These are phyloP conservation scores for Creontiades dilutus DNA, from an alignment of 2,888 invertebrate species.

Conservation along the genomic window DNA sequence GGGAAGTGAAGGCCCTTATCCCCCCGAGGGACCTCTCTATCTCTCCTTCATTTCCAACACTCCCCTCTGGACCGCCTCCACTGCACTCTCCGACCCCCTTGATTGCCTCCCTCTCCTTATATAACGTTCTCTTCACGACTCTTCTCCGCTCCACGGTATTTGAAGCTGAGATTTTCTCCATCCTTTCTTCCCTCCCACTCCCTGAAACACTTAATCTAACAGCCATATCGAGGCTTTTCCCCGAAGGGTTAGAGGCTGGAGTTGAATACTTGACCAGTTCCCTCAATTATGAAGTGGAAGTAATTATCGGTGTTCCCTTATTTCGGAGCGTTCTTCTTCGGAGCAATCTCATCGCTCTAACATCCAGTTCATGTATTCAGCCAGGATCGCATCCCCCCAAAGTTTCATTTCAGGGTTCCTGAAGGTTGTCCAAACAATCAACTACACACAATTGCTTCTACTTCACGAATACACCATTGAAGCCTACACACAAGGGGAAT, in stretches of 20 bases:
- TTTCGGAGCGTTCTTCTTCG: neutral
- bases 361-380: neutral
- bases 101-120: neutral
- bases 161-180: conserved; percentile 26
- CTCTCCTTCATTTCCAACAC: conserved; percentile 50
- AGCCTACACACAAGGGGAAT: no score
- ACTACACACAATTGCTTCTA: neutral
- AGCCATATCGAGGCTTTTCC: conserved; percentile 34
- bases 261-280: conserved; percentile 46
- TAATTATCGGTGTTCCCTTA: neutral
- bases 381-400: neutral
- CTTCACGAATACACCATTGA: no score
- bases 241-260: neutral
- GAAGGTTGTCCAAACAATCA: neutral
- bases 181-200: no score
- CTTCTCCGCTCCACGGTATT: conserved; percentile 9
- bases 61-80: neutral
- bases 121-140: conserved; percentile 4
- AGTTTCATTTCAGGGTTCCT: neutral
- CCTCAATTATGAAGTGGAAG: conserved; percentile 29
- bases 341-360: neutral
- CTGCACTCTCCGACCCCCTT: conserved; percentile 11
- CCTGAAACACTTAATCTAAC: conserved; percentile 46
- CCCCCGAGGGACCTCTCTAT: conserved; percentile 64
- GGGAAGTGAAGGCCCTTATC: conserved; percentile 66